These are phyloP conservation scores for Chorisops tibialis DNA, from an alignment of 2,888 invertebrate genomes.

Conservation along the genomic window DNA sequence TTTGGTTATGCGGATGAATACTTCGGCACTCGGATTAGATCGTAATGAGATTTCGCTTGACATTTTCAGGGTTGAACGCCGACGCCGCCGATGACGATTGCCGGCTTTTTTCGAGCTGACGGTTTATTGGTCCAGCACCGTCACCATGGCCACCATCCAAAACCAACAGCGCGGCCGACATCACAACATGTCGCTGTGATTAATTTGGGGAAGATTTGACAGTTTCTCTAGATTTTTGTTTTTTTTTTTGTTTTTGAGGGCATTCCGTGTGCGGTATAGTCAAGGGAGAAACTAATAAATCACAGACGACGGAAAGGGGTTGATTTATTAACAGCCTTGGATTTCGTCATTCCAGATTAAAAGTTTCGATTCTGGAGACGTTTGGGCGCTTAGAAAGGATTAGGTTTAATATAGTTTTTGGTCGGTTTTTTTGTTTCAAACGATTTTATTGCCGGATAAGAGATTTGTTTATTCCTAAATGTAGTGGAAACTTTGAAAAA, in stretches of 20 bases:
- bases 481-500: no score
- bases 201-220: constrained; percentile 29
- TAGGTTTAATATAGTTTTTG: no score
- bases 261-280: background rate
- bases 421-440: no score
- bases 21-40: constrained; percentile 11
- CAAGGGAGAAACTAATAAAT: constrained; percentile 24
- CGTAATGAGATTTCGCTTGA: constrained; percentile 21
- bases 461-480: no score
- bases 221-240: constrained; percentile 21
- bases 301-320: constrained; percentile 21
- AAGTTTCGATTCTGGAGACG: background rate
- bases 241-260: constrained; percentile 5
- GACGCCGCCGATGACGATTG: no score
- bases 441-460: no score
- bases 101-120: background rate
- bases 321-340: constrained; percentile 24
- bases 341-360: constrained; percentile 6
- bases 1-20: constrained; percentile 19
- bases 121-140: background rate
- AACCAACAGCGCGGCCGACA: background rate
- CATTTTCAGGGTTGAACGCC: constrained; percentile 18
- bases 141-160: background rate
- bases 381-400: background rate
- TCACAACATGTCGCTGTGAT: constrained; percentile 27